Conservation (phyloP, 1,140 invertebrate species). For the Bombus waltoni region DNA sequence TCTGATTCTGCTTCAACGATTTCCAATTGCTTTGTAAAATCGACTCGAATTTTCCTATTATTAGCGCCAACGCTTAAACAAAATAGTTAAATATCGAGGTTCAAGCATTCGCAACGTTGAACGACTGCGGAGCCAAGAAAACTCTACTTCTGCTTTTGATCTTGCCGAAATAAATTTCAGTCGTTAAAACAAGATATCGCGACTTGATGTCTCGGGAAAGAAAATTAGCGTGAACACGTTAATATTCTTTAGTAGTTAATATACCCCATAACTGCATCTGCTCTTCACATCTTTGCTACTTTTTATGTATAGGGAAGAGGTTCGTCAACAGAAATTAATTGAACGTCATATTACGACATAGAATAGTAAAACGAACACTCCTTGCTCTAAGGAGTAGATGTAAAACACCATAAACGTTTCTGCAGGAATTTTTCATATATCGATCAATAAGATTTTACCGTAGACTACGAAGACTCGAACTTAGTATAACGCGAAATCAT, state of each 20-base stretch:
- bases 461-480: conserved; percentile 11
- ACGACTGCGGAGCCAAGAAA: background rate
- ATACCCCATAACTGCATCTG: background rate
- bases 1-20: background rate
- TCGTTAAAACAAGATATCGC: too few species aligned
- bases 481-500: background rate
- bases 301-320: conserved; percentile 10
- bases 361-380: background rate
- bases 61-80: background rate
- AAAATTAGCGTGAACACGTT: background rate
- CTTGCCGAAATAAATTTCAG: too few species aligned
- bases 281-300: conserved; percentile 14
- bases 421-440: background rate
- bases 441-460: conserved; percentile 3
- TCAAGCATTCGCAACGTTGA: background rate
- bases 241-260: background rate
- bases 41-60: background rate
- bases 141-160: background rate
- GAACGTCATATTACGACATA: conserved; percentile 5
- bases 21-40: background rate
- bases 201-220: conserved; percentile 1
- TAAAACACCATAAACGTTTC: conserved; percentile 5
- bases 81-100: background rate
- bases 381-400: background rate
- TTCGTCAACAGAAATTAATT: conserved; percentile 7